Base-by-base conservation (phyloP, 2,113 vertebrate genomes). In the Dinomys branickii region DNA sequence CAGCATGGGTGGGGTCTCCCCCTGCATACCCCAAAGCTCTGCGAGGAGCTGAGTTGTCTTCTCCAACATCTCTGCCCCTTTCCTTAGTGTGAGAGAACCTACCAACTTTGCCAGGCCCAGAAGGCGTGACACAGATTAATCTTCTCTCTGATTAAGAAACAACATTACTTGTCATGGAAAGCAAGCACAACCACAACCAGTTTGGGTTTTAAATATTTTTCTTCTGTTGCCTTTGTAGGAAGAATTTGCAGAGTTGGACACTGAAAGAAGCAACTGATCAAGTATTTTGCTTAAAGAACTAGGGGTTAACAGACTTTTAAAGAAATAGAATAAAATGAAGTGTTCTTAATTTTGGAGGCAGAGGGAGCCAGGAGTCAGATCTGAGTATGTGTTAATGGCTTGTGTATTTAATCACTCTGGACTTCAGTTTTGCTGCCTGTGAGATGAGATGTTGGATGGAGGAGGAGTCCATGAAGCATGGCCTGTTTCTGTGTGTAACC, bases 241-340 rank as follows among this genome's bases (percentile, higher is more conserved):
- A 81, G 5, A 69, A 56, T 92, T 67, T 83, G 58, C 19, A 52
- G 26, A 26, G n/a, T 4, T 61, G 71, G 77, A 85, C 24, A 54
- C 1, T 33, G 67, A 90, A 56, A 90, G 30, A 84, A 84, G 26
- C 54, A 84, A 22, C 54, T 84, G 44, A 71, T 91, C 5, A 71
- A 86, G 35, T 19, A 52, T 56, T 91, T 86, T 92, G 90, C 28
- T 67, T 86, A 88, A 88, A 96, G 65, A 91, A 85, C 35, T n/a
- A 77, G 44, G 4, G 5, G 7, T 84, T 73, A 30, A 75, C 2
- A 52, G 50, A 54, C 30, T 88, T 94, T 94, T 50, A 8, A 94
- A 87, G 47, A 89, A 84, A 58, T 59, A 35, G 9, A 84, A 52
- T 65, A 22, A 82, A 83, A 22, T 56, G 24, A 85, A 81, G 12